A percentile compares a stretch with the other conserved stretches of the same genome.
Conservation (phyloP, 2,113 vertebrate genomes). For the Oryzias celebensis region DNA sequence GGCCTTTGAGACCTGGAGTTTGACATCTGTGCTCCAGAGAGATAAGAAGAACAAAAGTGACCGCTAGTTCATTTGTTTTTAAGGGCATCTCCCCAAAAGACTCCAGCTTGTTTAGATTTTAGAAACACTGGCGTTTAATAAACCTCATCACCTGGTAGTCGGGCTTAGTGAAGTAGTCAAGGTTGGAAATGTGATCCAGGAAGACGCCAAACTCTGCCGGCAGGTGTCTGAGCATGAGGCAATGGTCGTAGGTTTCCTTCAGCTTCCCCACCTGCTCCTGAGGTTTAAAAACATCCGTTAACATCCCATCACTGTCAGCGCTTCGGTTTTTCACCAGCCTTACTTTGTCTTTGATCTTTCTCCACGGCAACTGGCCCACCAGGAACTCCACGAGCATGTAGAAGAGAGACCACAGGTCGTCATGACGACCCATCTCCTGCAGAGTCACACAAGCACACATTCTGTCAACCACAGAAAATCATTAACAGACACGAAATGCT, state of each 20-base stretch:
- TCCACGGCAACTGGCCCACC: constrained; percentile 97
- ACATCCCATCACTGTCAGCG: constrained; percentile 4
- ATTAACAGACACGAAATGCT: background rate
- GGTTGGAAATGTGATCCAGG: constrained; percentile 90
- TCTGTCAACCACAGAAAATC: background rate
- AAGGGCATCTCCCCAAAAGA: no score
- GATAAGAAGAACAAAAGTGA: no score
- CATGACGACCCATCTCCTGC: constrained; percentile 98
- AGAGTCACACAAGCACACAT: constrained; percentile 7
- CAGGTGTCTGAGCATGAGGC: constrained; percentile 95
- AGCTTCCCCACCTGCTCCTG: constrained; percentile 98
- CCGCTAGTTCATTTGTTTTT: no score
- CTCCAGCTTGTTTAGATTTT: no score
- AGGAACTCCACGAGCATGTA: constrained; percentile 99
- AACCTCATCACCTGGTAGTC: constrained; percentile 88
- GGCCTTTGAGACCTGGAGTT: no score
- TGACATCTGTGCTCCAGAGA: no score
- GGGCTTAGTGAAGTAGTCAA: constrained; percentile 98
- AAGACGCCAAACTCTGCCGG: constrained; percentile 92
- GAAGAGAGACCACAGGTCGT: constrained; percentile 98
- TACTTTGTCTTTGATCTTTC: constrained; percentile 99
- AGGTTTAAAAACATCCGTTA: constrained; percentile 2
- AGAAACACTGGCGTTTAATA: no score
- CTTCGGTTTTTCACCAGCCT: constrained; percentile 25
- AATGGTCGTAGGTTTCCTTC: constrained; percentile 95